These are phyloP conservation scores for Antigone vipio DNA, from an alignment of 2,113 vertebrate genomes.

Conservation along the genomic window DNA sequence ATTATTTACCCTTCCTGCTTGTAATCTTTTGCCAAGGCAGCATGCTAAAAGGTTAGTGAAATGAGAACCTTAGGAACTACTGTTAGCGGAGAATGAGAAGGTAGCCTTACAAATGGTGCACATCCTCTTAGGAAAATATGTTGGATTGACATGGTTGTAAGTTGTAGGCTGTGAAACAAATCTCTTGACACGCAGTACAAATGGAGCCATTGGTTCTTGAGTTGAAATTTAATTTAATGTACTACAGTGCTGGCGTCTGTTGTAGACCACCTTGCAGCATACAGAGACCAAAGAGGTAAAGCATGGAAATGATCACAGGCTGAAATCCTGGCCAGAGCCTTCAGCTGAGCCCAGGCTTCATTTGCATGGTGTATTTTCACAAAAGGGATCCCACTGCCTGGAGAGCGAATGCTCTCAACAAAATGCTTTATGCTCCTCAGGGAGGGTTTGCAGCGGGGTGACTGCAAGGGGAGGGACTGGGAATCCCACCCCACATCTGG, in stretches of 20 bases:
- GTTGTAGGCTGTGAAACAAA: background rate
- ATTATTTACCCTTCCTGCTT: background rate
- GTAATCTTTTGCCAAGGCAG: background rate
- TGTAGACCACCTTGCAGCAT: background rate
- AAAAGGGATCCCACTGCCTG: background rate
- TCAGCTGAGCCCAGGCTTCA: background rate
- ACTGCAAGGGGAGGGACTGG: background rate
- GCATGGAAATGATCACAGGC: background rate
- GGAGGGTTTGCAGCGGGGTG: background rate
- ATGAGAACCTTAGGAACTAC: background rate
- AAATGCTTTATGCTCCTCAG: background rate
- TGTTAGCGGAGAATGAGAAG: background rate
- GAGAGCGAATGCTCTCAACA: background rate
- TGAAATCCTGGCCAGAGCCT: background rate
- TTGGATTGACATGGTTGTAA: background rate
- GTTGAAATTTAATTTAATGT: background rate
- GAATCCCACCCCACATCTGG: background rate
- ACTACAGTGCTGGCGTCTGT: background rate
- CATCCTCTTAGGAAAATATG: background rate
- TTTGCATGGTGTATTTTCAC: background rate
- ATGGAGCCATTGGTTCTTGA: background rate
- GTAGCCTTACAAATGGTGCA: background rate
- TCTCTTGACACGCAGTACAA: background rate
- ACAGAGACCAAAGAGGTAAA: background rate
- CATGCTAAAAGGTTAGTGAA: background rate